Conservation (phyloP, 2,888 invertebrate species). For the Caenorhabditis angaria region DNA sequence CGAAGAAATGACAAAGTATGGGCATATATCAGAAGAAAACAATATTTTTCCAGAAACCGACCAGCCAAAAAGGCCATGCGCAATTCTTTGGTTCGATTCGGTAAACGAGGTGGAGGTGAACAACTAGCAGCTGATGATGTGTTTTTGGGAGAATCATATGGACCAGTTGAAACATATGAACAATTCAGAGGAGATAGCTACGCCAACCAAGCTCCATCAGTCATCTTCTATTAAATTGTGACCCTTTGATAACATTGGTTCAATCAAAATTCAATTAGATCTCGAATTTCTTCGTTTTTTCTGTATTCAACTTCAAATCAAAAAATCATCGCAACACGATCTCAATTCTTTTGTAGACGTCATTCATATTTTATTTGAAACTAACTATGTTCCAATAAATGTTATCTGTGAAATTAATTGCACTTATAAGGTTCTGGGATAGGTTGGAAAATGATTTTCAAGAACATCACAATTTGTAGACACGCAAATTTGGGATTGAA, state of each 20-base stretch:
- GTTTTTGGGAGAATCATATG: constrained; percentile 42
- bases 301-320: neutral
- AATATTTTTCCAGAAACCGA: constrained; percentile 50
- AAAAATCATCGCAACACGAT: neutral
- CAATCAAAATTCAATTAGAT: neutral
- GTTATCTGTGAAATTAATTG: constrained; percentile 1
- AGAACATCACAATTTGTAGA: too few relatives aligned
- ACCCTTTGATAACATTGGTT: neutral
- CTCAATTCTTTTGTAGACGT: constrained; percentile 1
- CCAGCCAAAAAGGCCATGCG: constrained; percentile 69
- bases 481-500: too few relatives aligned
- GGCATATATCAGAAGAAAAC: too few relatives aligned
- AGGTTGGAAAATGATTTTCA: too few relatives aligned
- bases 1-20: neutral
- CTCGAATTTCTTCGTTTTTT: neutral
- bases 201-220: constrained; percentile 29
- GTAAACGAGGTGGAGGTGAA: constrained; percentile 58
- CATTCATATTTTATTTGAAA: constrained; percentile 3
- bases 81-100: constrained; percentile 68
- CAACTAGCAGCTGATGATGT: constrained; percentile 30
- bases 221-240: constrained; percentile 29
- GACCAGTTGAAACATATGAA: constrained; percentile 35
- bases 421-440: too few relatives aligned
- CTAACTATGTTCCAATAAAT: neutral
- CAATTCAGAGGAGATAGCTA: constrained; percentile 31